phyloP scores from a whole-genome alignment of 2,888 invertebrate species.

The Malthinus seriepunctatus region DNA sequence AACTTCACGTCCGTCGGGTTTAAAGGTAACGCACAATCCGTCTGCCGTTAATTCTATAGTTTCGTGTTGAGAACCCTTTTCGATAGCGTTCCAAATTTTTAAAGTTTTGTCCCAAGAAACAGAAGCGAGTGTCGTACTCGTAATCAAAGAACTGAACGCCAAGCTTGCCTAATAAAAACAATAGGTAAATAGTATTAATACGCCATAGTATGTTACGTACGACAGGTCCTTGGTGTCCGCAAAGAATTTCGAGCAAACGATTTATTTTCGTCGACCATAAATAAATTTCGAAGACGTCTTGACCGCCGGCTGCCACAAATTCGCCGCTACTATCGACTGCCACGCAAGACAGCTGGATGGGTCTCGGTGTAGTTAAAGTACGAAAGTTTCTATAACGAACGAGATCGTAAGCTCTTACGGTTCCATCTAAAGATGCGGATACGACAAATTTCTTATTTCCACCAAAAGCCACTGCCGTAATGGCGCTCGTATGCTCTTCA shows the following conservation, averaged over 20 bases:
- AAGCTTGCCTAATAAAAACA: slow-evolving; percentile 57
- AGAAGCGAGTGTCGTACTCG: slow-evolving; percentile 79
- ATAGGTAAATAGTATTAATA: neutral
- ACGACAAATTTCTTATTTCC: slow-evolving; percentile 90
- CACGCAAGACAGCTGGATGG: slow-evolving; percentile 90
- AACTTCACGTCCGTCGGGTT: slow-evolving; percentile 90
- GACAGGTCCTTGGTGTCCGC: slow-evolving; percentile 94
- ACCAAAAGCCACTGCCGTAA: slow-evolving; percentile 86
- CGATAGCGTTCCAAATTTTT: slow-evolving; percentile 89
- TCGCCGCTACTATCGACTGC: slow-evolving; percentile 90
- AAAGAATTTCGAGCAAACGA: slow-evolving; percentile 83
- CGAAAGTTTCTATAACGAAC: slow-evolving; percentile 95
- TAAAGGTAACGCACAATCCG: slow-evolving; percentile 81
- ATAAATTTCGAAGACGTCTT: slow-evolving; percentile 93
- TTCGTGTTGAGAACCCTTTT: slow-evolving; percentile 79
- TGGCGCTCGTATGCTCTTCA: slow-evolving; percentile 82
- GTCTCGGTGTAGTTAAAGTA: slow-evolving; percentile 89
- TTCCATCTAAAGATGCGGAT: slow-evolving; percentile 95
- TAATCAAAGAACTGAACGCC: slow-evolving; percentile 74
- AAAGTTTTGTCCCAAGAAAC: slow-evolving; percentile 95
- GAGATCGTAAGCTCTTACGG: slow-evolving; percentile 93
- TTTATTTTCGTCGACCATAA: slow-evolving; percentile 96
- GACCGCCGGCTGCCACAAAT: slow-evolving; percentile 92
- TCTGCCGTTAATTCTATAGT: slow-evolving; percentile 78
- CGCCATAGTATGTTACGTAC: slow-evolving; percentile 50